phyloP scores from a whole-genome alignment of 1,140 invertebrate genomes.

The Ectropis grisescens region DNA sequence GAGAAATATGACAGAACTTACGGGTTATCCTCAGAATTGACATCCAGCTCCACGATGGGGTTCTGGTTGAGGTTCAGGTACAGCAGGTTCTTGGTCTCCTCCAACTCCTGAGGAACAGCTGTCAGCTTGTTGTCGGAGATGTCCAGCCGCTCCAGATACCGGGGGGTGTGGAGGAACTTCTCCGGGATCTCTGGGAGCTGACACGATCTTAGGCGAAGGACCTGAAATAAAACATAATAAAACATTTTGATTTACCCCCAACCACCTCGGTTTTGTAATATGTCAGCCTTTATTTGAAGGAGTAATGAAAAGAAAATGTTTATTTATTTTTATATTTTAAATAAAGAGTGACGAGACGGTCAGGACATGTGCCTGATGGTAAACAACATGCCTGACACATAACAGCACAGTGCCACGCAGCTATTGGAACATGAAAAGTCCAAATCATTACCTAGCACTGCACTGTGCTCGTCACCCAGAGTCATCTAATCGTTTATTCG shows the following conservation, averaged over 20 bases:
- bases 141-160: constrained; percentile 74
- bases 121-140: constrained; percentile 78
- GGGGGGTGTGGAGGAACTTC: constrained; percentile 76
- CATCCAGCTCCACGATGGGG: constrained; percentile 68
- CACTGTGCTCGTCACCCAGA: no score
- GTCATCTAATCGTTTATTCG: no score
- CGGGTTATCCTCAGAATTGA: constrained; percentile 39
- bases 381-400: no score
- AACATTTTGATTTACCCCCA: not conserved
- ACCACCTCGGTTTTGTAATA: no score
- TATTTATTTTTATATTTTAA: no score
- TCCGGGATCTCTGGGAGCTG: constrained; percentile 73
- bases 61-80: constrained; percentile 78
- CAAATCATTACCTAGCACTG: no score
- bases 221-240: constrained; percentile 32
- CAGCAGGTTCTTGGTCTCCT: constrained; percentile 71
- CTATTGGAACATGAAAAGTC: no score
- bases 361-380: no score
- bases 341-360: no score
- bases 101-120: constrained; percentile 72
- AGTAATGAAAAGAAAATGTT: no score
- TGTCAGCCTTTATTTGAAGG: no score
- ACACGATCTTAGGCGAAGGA: constrained; percentile 78
- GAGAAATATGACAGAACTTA: constrained; percentile 19
- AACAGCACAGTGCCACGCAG: no score